Conservation (phyloP, 2,797 vertebrate species). For the Eremophila alpestris region DNA sequence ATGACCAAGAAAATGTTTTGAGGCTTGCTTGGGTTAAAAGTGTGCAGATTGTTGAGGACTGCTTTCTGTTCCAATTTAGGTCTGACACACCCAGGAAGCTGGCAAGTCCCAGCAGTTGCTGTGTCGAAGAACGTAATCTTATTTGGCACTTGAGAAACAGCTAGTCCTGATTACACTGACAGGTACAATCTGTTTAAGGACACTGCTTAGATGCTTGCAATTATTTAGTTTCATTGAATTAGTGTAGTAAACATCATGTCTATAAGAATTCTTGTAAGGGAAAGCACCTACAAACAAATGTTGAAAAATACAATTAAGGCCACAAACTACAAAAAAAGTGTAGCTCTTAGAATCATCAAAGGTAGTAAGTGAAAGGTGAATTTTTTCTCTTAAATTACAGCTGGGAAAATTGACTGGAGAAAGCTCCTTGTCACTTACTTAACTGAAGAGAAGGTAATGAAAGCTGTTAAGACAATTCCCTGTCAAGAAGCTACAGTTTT, state of each 20-base stretch:
- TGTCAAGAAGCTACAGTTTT: not conserved
- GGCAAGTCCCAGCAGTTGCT: not conserved
- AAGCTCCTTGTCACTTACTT: not conserved
- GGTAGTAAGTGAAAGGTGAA: not conserved
- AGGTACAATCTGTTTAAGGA: not conserved
- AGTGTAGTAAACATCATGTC: not conserved
- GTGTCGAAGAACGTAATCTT: not conserved
- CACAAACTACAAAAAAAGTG: not conserved
- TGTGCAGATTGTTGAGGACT: not conserved
- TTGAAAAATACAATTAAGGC: not conserved
- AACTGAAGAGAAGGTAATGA: not conserved
- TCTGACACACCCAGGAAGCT: not conserved
- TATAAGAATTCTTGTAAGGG: not conserved
- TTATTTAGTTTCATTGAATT: not conserved
- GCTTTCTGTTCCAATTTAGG: not conserved
- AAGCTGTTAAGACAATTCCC: not conserved
- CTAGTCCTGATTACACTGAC: not conserved
- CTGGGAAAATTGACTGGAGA: not conserved
- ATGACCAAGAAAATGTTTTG: not conserved
- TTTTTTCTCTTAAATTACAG: not conserved
- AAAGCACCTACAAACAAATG: not conserved
- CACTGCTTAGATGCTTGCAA: not conserved
- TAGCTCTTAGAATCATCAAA: not conserved
- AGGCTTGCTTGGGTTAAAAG: not conserved
- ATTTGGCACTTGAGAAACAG: not conserved